Evolutionary conservation across 1,140 invertebrate genomes (phyloP), one percentile per base, ranked within the genome.

Genomic region (Heterodera carotae): DNA sequence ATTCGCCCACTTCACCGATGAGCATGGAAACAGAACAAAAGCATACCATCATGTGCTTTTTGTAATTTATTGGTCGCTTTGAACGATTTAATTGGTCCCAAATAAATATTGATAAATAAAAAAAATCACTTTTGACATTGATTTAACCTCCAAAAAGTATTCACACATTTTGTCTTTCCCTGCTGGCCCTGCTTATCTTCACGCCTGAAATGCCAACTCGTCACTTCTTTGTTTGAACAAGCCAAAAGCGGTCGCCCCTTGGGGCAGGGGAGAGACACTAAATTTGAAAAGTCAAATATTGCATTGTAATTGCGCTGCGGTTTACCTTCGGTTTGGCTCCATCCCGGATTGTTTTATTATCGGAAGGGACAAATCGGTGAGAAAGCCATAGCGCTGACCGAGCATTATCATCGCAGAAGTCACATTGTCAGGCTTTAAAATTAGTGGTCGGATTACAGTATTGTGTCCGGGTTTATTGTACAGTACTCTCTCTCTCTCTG

Each of bases 311-410:
- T 62, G 10, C 8, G 62, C 29, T 18, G 2, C 4, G n/a, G n/a
- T n/a, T n/a, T 2, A 34, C 27, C 62, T 22, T 29, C 62, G 7
- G 25, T 34, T 66, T 29, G n/a, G 29, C 25, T 56, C 48, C 48
- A 22, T 56, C 22, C 48, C 48, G 48, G 48, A 15, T 22, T 66
- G n/a, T 29, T 34, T 66, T 12, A 66, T 66, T 12, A 66, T 66
- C 62, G 85, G 85, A 75, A 86, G 83, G 7, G 85, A 71, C 27
- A 86, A 84, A 67, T 85, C 86, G 8, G 77, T 80, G 15, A 87
- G 76, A 18, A 87, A 80, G 48, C 85, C 85, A 43, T 85, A 85
- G 36, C 85, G 86, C 69, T 87, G 88, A 74, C 86, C 88, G 27
- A 87, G 78, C 71, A 87, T 75, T 56, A 88, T 87, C 36, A 87